Evolutionary conservation across 2,888 invertebrate genomes (phyloP), one percentile per base, ranked within the genome.

Genomic region (Stictocephala bisonia): DNA sequence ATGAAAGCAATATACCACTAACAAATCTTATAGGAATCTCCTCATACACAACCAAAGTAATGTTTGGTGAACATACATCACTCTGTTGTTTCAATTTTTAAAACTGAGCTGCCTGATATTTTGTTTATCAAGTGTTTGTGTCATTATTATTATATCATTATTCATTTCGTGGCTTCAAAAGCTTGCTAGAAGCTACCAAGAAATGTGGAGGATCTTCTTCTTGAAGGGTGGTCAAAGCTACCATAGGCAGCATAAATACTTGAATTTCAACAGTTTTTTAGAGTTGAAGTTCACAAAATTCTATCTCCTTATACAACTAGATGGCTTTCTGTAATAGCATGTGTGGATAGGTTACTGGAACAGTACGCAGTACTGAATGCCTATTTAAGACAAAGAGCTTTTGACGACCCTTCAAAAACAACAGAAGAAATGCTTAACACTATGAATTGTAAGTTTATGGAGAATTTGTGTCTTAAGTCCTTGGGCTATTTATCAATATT

Each of bases 41-140:
- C 15, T 24, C 22, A 4, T 18, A 60, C n/a, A 60, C 60, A 3
- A 60, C 60, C n/a, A 60, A 60, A 29, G 60, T 60, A 15, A 60
- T 60, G 60, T 31, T 31, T 60, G 60, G 60, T 18, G 60, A 60
- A 29, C 60, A n/a, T n/a, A n/a, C n/a, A 31, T 15, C 60, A 60
- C 18, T 31, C 53, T 20, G 22, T 53, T 20, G 7, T 20, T 9
- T 20, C 22, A 6, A 18, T 53, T 53, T 35, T 50, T 7, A 18
- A 50, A 50, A 15, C n/a, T 13, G 50, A 13, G 15, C 20, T 15
- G 7, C 50, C 50, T 11, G 50, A 18, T 15, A 15, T 50, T 50
- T 9, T 50, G n/a, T 50, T 50, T 9, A 18, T 50, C 9, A 50
- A 50, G 15, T 50, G 50, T 18, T 50, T 15, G 7, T 50, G 50